Percentiles rank a stretch among this genome's conserved stretches.
phyloP scores from a whole-genome alignment of 2,797 vertebrate species.

The Channa striata region DNA sequence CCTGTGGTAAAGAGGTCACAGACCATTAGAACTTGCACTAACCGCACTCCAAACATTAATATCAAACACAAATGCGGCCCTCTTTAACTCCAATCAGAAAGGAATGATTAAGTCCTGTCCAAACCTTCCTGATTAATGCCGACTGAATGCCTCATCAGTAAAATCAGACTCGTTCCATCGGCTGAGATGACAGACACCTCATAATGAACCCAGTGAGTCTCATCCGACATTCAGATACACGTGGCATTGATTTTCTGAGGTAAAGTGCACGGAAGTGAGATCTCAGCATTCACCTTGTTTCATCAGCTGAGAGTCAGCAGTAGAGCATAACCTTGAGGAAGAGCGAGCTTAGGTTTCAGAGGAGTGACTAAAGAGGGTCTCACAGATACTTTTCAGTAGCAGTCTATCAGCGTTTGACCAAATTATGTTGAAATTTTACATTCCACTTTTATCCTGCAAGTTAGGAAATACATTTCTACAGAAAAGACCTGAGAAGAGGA shows the following conservation, averaged over 20 bases:
- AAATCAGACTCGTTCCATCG: constrained; percentile 43
- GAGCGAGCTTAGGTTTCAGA: constrained; percentile 69
- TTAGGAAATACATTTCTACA: constrained; percentile 17
- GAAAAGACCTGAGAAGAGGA: constrained; percentile 28
- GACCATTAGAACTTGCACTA: too few relatives aligned
- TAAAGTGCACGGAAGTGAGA: constrained; percentile 63
- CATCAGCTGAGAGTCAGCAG: constrained; percentile 69
- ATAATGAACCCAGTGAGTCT: constrained; percentile 32
- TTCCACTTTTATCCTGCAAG: constrained; percentile 2
- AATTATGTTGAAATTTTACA: constrained; percentile 19
- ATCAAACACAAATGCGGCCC: background rate
- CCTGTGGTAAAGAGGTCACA: too few relatives aligned
- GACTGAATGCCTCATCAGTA: constrained; percentile 42
- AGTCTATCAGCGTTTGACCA: constrained; percentile 20
- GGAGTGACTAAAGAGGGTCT: constrained; percentile 41
- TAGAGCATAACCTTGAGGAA: constrained; percentile 55
- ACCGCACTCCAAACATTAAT: constrained; percentile 14
- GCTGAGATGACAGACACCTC: constrained; percentile 40
- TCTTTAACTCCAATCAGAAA: background rate
- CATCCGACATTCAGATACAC: constrained; percentile 41
- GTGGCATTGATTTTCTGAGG: constrained; percentile 65
- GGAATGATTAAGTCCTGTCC: constrained; percentile 18
- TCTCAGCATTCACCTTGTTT: constrained; percentile 69
- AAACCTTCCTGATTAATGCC: constrained; percentile 37
- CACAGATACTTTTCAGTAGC: constrained; percentile 34